These are phyloP conservation scores for Synchiropus splendidus DNA, from an alignment of 2,113 vertebrate species.

Conservation along the genomic window DNA sequence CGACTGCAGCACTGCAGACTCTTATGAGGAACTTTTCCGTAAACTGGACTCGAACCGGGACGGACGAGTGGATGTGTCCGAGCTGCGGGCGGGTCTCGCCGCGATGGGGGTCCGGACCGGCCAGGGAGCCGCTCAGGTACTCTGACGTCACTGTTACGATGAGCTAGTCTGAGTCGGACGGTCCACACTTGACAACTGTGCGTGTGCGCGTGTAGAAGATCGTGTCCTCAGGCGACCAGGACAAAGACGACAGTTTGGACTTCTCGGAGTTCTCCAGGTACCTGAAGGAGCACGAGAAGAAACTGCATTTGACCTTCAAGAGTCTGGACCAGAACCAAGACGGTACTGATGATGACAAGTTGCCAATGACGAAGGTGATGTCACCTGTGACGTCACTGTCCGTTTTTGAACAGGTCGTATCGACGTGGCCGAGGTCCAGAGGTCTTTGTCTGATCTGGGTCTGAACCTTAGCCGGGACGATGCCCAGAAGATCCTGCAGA, in stretches of 20 bases:
- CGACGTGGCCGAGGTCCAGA: slow-evolving; percentile 80
- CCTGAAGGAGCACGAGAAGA: slow-evolving; percentile 89
- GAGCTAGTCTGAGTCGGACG: neutral
- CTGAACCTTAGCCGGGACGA: slow-evolving; percentile 75
- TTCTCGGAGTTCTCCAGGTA: slow-evolving; percentile 85
- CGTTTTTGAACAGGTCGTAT: slow-evolving; percentile 72
- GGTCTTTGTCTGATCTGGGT: slow-evolving; percentile 81
- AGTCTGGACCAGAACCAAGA: slow-evolving; percentile 92
- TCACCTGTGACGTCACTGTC: neutral
- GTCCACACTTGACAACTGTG: slow-evolving; percentile 1
- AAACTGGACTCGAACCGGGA: slow-evolving; percentile 82
- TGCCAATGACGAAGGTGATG: neutral
- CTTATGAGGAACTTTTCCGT: slow-evolving; percentile 77
- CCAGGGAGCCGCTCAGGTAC: slow-evolving; percentile 77
- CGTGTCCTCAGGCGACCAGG: slow-evolving; percentile 74
- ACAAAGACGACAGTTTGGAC: slow-evolving; percentile 79
- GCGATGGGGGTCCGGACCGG: slow-evolving; percentile 74
- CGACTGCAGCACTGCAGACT: too few relatives aligned
- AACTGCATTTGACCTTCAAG: slow-evolving; percentile 87
- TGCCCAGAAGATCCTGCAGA: slow-evolving; percentile 83
- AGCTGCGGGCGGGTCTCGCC: slow-evolving; percentile 78
- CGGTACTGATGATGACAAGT: slow-evolving; percentile 51
- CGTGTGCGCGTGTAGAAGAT: slow-evolving; percentile 74
- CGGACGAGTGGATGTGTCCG: slow-evolving; percentile 81
- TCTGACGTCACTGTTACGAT: neutral